phyloP scores from a whole-genome alignment of 2,888 invertebrate species.

The Eledone cirrhosa region DNA sequence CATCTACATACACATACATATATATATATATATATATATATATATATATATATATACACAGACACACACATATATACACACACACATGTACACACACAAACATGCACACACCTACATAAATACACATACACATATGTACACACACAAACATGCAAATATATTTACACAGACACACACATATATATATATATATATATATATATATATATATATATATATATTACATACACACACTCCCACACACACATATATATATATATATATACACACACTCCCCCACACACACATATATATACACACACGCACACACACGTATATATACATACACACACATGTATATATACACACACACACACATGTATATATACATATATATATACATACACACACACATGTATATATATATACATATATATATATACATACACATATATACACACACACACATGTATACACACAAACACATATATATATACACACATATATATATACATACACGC shows the following conservation, averaged over 20 bases:
- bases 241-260: background rate
- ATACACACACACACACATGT: background rate
- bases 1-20: too few relatives aligned
- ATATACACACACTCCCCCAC: background rate
- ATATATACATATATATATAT: background rate
- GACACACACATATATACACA: too few relatives aligned
- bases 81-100: too few relatives aligned
- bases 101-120: too few relatives aligned
- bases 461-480: background rate
- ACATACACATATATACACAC: background rate
- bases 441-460: background rate
- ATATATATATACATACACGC: background rate
- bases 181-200: background rate
- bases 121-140: too few relatives aligned
- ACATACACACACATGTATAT: background rate
- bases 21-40: too few relatives aligned
- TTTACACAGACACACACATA: background rate
- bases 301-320: too few relatives aligned
- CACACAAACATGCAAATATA: too few relatives aligned
- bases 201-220: slow-evolving; percentile 6
- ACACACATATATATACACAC: background rate
- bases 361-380: background rate
- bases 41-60: too few relatives aligned
- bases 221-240: background rate
- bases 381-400: background rate